Conservation (phyloP, 2,888 invertebrate species). For the Julus scandinavius region DNA sequence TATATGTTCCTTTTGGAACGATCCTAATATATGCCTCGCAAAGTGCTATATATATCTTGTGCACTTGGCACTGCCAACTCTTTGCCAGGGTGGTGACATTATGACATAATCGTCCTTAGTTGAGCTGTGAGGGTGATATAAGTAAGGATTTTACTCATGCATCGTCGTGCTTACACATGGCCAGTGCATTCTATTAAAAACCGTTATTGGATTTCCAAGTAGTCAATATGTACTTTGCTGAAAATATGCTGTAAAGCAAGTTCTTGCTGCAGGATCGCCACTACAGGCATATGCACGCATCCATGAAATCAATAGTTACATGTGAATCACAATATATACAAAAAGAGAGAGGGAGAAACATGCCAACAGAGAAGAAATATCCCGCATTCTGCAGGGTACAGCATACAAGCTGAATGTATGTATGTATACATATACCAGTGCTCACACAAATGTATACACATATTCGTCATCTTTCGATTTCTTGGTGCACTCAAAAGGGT, state of each 20-base stretch:
- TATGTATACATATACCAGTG: neutral
- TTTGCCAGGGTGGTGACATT: slow-evolving; percentile 33
- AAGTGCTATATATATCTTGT: neutral
- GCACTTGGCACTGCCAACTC: slow-evolving; percentile 21
- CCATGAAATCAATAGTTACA: slow-evolving; percentile 47
- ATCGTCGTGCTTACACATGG: slow-evolving; percentile 40
- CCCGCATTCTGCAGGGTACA: neutral
- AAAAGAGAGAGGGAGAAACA: slow-evolving; percentile 38
- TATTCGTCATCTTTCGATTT: slow-evolving; percentile 17
- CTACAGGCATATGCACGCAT: neutral
- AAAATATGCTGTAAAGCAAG: slow-evolving; percentile 48
- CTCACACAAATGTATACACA: neutral
- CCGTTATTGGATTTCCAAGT: slow-evolving; percentile 50
- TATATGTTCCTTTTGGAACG: neutral
- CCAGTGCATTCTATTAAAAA: slow-evolving; percentile 48
- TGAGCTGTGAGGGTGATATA: slow-evolving; percentile 45
- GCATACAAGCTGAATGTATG: neutral
- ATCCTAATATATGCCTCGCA: neutral
- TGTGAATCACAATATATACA: slow-evolving; percentile 41
- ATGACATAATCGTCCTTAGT: slow-evolving; percentile 49
- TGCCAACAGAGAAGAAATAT: neutral
- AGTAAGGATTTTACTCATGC: slow-evolving; percentile 46
- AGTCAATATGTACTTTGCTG: slow-evolving; percentile 47
- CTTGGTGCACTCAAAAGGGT: neutral
- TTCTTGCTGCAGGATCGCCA: slow-evolving; percentile 30